Percentiles rank a stretch among this genome's conserved stretches.
These are phyloP conservation scores for Mycetomoellerius zeteki DNA, from an alignment of 1,140 invertebrate species.

Conservation along the genomic window DNA sequence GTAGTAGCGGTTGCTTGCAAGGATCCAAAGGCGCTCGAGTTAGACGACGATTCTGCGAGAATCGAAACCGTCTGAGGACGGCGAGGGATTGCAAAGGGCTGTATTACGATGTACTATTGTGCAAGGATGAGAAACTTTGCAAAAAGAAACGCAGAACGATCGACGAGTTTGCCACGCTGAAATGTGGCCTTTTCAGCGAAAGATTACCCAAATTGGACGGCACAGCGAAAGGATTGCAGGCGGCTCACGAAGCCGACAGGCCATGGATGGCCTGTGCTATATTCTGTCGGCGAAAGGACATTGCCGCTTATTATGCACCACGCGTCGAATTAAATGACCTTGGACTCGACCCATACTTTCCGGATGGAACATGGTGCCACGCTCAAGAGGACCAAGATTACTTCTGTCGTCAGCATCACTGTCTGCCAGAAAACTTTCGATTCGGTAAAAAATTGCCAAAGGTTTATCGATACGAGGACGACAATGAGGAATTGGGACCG, in stretches of 20 bases:
- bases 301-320: conserved; percentile 91
- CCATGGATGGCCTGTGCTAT: conserved; percentile 93
- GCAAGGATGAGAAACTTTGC: conserved; percentile 89
- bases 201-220: conserved; percentile 88
- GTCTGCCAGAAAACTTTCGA: conserved; percentile 88
- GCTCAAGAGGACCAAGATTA: conserved; percentile 89
- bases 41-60: conserved; percentile 88
- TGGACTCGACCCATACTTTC: conserved; percentile 92
- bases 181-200: conserved; percentile 89
- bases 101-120: conserved; percentile 89
- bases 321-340: conserved; percentile 91
- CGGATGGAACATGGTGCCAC: conserved; percentile 94
- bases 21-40: conserved; percentile 88
- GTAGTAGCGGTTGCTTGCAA: conserved; percentile 90
- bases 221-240: conserved; percentile 89
- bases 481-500: conserved; percentile 87
- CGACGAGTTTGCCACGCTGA: conserved; percentile 88
- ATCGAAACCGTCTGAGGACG: conserved; percentile 84
- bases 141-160: conserved; percentile 87
- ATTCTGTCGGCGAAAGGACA: conserved; percentile 90
- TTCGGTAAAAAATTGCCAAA: conserved; percentile 74
- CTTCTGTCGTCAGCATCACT: conserved; percentile 92
- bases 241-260: conserved; percentile 90
- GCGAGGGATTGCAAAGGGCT: conserved; percentile 88
- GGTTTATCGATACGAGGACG: conserved; percentile 64